A percentile compares a stretch with the other conserved stretches of the same genome.
Evolutionary conservation across 2,797 vertebrate genomes (phyloP).

Genomic region (Cuniculus paca): DNA sequence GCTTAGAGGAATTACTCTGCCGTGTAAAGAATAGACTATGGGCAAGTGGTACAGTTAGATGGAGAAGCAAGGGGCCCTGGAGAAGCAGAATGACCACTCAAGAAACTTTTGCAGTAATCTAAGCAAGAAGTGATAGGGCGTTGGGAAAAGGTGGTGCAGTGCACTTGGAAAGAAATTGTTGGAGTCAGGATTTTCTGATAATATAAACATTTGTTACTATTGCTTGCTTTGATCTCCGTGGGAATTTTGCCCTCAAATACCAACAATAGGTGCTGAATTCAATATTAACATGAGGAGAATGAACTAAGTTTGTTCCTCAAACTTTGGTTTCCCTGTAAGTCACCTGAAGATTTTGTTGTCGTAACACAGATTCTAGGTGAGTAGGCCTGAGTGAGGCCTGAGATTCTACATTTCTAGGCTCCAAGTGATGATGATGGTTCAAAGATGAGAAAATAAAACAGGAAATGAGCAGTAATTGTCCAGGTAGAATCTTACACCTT

Average conservation of each 20-base stretch:
- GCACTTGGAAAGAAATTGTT: neutral
- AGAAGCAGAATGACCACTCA: neutral
- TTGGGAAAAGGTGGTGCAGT: neutral
- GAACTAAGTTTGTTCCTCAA: neutral
- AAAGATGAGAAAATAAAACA: conserved; percentile 12
- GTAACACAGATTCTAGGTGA: neutral
- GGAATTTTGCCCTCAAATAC: neutral
- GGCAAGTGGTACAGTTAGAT: neutral
- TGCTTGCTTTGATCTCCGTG: neutral
- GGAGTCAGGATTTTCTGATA: neutral
- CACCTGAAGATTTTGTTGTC: neutral
- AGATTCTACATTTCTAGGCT: neutral
- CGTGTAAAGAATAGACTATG: neutral
- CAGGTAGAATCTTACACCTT: neutral
- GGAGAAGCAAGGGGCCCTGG: neutral
- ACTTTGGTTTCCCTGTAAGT: neutral
- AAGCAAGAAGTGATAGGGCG: neutral
- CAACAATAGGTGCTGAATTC: neutral
- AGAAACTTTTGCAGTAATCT: neutral
- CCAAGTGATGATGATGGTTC: neutral
- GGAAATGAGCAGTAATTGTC: neutral
- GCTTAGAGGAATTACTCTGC: neutral
- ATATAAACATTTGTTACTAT: neutral
- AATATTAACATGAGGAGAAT: neutral
- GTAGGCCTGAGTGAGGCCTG: neutral